A percentile compares a stretch with the other conserved stretches of the same genome.
These are phyloP conservation scores for Batillaria attramentaria DNA, from an alignment of 1,140 invertebrate genomes.

Conservation along the genomic window DNA sequence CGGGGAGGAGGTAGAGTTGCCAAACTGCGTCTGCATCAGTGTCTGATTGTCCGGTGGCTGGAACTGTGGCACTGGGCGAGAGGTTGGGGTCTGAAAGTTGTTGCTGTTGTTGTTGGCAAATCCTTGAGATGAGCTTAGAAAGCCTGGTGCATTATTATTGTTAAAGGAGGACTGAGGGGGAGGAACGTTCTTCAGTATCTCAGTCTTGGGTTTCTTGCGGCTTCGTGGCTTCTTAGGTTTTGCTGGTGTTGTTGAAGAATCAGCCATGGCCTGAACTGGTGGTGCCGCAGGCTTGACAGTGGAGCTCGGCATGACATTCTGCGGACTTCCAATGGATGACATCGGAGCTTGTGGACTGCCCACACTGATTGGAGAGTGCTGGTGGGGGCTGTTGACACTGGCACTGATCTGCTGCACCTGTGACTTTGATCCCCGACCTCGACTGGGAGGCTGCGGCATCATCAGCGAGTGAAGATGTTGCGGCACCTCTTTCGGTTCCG, in stretches of 20 bases:
- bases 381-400: slow-evolving; percentile 53
- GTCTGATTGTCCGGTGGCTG: slow-evolving; percentile 36
- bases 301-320: slow-evolving; percentile 50
- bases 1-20: slow-evolving; percentile 21
- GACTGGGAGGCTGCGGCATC: slow-evolving; percentile 29
- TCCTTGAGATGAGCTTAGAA: slow-evolving; percentile 35
- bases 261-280: slow-evolving; percentile 64
- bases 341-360: slow-evolving; percentile 50
- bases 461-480: slow-evolving; percentile 31
- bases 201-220: slow-evolving; percentile 50
- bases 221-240: slow-evolving; percentile 61
- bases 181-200: slow-evolving; percentile 32
- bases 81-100: slow-evolving; percentile 7
- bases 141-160: slow-evolving; percentile 26
- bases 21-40: slow-evolving; percentile 29
- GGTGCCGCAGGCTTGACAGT: slow-evolving; percentile 49
- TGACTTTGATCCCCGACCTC: slow-evolving; percentile 30
- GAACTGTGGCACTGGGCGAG: slow-evolving; percentile 24
- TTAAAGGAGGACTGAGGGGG: slow-evolving; percentile 20
- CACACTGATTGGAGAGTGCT: slow-evolving; percentile 53
- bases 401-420: slow-evolving; percentile 38
- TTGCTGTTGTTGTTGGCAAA: slow-evolving; percentile 24
- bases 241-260: slow-evolving; percentile 70
- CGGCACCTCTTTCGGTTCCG: slow-evolving; percentile 20
- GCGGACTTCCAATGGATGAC: slow-evolving; percentile 48